Evolutionary conservation across 1,140 invertebrate genomes (phyloP).

Genomic region (Physella acuta): DNA sequence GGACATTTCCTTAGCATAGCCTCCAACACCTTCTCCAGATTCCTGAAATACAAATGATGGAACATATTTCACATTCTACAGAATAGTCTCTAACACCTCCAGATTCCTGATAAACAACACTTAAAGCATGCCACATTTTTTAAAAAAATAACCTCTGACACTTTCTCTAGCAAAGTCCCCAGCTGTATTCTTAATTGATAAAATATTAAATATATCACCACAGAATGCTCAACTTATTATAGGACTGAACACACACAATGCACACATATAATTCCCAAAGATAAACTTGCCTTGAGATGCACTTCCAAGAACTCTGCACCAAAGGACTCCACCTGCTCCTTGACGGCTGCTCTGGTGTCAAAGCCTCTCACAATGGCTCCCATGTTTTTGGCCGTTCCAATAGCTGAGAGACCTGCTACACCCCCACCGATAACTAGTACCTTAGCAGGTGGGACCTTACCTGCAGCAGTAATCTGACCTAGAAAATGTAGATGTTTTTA

Average conservation of each 20-base stretch:
- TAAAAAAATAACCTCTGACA: too few species aligned
- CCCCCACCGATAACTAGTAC: constrained; percentile 86
- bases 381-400: constrained; percentile 84
- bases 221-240: too few species aligned
- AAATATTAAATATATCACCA: too few species aligned
- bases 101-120: too few species aligned
- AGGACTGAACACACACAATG: too few species aligned
- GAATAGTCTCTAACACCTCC: too few species aligned
- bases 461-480: constrained; percentile 85
- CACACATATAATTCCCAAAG: too few species aligned
- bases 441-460: constrained; percentile 82
- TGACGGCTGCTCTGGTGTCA: constrained; percentile 82
- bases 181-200: too few species aligned
- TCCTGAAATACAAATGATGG: constrained; percentile 63
- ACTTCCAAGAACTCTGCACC: constrained; percentile 84
- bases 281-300: constrained; percentile 66
- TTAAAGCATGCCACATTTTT: too few species aligned
- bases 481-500: too few species aligned
- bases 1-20: constrained; percentile 90
- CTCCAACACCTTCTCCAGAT: constrained; percentile 80
- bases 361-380: constrained; percentile 85
- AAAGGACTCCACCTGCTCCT: constrained; percentile 88
- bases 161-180: too few species aligned
- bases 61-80: background rate
- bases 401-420: constrained; percentile 82